Conservation (phyloP, 2,797 vertebrate genomes). For the Eidolon dupreanum region DNA sequence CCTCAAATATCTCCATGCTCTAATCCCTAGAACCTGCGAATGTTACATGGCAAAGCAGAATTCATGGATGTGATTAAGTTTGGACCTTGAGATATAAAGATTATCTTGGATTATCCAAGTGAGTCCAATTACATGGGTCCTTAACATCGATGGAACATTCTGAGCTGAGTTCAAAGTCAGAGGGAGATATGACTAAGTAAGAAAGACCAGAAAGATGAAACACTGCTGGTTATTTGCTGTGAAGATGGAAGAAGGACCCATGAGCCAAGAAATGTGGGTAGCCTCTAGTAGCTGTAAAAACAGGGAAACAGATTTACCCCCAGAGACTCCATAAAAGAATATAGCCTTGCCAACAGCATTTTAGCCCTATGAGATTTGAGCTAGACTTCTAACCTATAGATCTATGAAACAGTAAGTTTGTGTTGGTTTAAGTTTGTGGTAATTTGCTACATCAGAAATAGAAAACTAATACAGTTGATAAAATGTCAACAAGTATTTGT, state of each 20-base stretch:
- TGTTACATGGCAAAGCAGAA: neutral
- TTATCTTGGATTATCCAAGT: neutral
- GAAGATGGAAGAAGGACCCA: neutral
- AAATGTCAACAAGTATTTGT: neutral
- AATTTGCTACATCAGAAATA: neutral
- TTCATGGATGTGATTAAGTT: neutral
- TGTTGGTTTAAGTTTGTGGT: neutral
- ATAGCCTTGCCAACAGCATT: neutral
- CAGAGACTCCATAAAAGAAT: neutral
- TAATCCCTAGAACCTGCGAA: neutral
- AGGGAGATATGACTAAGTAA: neutral
- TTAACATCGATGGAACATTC: neutral
- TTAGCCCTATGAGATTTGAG: neutral
- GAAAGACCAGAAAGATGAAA: neutral
- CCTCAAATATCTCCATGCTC: too few species aligned
- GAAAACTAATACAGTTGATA: neutral
- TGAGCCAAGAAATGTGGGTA: neutral
- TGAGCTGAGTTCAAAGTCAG: neutral
- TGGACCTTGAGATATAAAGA: neutral
- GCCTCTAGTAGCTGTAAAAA: neutral
- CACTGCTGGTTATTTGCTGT: neutral
- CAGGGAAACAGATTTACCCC: neutral
- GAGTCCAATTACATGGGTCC: neutral
- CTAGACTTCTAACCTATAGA: neutral
- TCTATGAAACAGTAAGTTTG: neutral